Evolutionary conservation across 2,113 vertebrate genomes (phyloP).

Genomic region (Sterrhoptilus dennistouni): DNA sequence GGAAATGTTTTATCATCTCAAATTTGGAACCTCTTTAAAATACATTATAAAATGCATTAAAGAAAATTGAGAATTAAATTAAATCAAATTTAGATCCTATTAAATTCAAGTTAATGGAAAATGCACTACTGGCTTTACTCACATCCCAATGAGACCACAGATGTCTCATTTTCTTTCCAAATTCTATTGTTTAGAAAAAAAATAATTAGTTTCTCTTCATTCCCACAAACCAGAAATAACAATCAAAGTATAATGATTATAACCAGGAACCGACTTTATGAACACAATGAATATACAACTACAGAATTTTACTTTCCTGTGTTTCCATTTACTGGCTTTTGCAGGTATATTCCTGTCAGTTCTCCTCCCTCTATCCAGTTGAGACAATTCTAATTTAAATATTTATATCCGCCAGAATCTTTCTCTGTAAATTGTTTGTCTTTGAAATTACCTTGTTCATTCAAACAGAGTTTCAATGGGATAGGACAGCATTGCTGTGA

Average conservation of each 20-base stretch:
- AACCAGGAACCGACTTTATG: not conserved
- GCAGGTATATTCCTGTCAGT: not conserved
- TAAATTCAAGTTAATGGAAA: slow-evolving; percentile 22
- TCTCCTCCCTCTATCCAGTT: not conserved
- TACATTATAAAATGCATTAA: not conserved
- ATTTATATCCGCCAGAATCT: not conserved
- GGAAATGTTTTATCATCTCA: not conserved
- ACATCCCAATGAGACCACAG: not conserved
- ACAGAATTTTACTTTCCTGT: not conserved
- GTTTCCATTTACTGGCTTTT: not conserved
- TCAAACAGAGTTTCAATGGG: not conserved
- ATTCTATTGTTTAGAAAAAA: not conserved
- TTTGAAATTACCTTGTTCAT: not conserved
- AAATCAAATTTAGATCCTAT: not conserved
- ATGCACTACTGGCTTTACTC: not conserved
- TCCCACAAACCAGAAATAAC: not conserved
- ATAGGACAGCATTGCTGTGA: not conserved
- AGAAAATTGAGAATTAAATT: not conserved
- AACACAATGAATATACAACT: not conserved
- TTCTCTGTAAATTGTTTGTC: not conserved
- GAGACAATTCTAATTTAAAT: not conserved
- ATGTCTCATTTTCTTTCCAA: not conserved
- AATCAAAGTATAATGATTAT: not conserved
- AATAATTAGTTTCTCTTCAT: not conserved
- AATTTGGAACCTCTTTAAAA: not conserved